These are phyloP conservation scores for Chloroceryle inda DNA, from an alignment of 2,797 vertebrate species.

Conservation along the genomic window DNA sequence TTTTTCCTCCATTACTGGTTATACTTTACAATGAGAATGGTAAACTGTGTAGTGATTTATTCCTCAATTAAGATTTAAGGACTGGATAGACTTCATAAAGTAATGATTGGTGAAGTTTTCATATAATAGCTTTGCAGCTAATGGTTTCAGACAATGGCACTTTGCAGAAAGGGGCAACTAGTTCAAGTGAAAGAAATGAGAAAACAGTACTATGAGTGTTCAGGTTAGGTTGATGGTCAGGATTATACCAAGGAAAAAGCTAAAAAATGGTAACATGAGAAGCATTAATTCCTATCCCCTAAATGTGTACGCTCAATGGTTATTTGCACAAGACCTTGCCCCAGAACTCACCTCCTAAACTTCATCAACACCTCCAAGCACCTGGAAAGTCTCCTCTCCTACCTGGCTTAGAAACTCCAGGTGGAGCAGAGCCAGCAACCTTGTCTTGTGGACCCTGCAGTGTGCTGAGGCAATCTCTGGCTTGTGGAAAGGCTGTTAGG, in stretches of 20 bases:
- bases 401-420: not conserved
- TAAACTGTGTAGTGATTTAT: slow-evolving; percentile 58
- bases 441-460: not conserved
- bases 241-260: not conserved
- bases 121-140: slow-evolving; percentile 20
- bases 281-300: not conserved
- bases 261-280: not conserved
- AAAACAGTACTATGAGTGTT: not conserved
- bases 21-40: slow-evolving; percentile 51
- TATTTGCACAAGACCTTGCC: not conserved
- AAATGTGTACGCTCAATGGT: not conserved
- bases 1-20: not conserved
- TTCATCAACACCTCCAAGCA: not conserved
- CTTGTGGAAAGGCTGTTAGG: not conserved
- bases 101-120: not conserved
- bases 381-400: not conserved
- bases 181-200: not conserved
- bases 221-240: not conserved
- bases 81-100: slow-evolving; percentile 31
- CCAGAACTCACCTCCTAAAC: not conserved
- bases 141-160: slow-evolving; percentile 18
- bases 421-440: not conserved
- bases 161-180: not conserved
- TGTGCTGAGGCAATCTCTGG: not conserved
- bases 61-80: slow-evolving; percentile 56